Percentiles rank a stretch among this genome's conserved stretches.
Evolutionary conservation across 2,113 vertebrate genomes (phyloP).

Genomic region (Microtus pennsylvanicus): DNA sequence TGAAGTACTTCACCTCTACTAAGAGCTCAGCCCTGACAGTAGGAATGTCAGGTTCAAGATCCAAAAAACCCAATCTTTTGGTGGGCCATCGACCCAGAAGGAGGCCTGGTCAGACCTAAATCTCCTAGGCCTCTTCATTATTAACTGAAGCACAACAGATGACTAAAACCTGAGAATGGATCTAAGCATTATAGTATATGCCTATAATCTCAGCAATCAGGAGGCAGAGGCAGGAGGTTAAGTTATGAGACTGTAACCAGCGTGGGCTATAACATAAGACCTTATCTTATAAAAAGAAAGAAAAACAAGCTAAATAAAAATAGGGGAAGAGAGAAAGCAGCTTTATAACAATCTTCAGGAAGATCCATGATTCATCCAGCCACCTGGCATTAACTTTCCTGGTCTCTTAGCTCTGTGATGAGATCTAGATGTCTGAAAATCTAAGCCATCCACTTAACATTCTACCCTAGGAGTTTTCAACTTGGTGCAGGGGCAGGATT

Average conservation of each 20-base stretch:
- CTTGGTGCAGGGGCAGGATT: not conserved
- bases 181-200: not conserved
- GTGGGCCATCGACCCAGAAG: not conserved
- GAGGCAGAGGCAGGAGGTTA: not conserved
- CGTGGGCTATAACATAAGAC: not conserved
- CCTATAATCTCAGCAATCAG: not conserved
- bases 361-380: not conserved
- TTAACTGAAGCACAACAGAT: slow-evolving; percentile 21
- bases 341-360: slow-evolving; percentile 31
- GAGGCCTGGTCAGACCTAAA: not conserved
- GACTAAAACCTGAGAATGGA: slow-evolving; percentile 10
- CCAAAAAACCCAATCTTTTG: not conserved
- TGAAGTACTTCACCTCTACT: not conserved
- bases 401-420: slow-evolving; percentile 21
- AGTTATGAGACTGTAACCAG: not conserved
- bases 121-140: not conserved
- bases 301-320: not conserved
- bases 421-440: slow-evolving; percentile 11
- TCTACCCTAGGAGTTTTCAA: slow-evolving; percentile 28
- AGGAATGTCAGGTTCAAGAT: not conserved
- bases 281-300: not conserved
- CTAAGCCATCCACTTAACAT: not conserved
- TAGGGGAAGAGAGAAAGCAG: not conserved
- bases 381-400: not conserved
- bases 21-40: slow-evolving; percentile 31